Percentiles rank a stretch among this genome's conserved stretches.
Evolutionary conservation across 1,140 invertebrate species (phyloP).

Genomic region (Geopemphigus sp.): DNA sequence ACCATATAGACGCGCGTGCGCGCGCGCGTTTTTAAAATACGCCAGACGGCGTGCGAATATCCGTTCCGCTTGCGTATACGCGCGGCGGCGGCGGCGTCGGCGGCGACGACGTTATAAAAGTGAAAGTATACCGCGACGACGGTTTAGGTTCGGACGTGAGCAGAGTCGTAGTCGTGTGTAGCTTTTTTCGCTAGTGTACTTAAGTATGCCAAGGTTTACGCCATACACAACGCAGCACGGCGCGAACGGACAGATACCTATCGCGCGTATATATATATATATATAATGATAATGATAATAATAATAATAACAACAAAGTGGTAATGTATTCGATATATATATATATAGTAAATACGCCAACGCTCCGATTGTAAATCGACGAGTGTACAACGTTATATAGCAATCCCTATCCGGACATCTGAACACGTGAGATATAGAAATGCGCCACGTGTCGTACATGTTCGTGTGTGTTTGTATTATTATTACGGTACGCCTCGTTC

Average conservation of each 20-base stretch:
- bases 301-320: conserved; percentile 11
- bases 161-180: conserved; percentile 3
- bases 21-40: conserved; percentile 11
- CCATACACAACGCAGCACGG: not conserved
- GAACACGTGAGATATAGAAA: conserved; percentile 10
- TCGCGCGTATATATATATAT: not conserved
- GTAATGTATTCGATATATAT: not conserved
- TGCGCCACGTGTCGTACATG: too few relatives aligned
- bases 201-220: conserved; percentile 48
- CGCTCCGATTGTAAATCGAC: not conserved
- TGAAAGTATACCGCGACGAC: conserved; percentile 32
- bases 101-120: conserved; percentile 40
- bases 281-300: not conserved
- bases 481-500: too few relatives aligned
- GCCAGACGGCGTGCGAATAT: conserved; percentile 32
- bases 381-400: not conserved
- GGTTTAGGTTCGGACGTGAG: conserved; percentile 16
- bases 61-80: not conserved
- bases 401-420: conserved; percentile 20
- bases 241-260: not conserved
- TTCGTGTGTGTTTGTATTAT: too few relatives aligned
- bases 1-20: not conserved
- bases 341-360: not conserved
- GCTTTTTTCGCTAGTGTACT: conserved; percentile 33
- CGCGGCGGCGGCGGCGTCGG: too few relatives aligned